phyloP scores from a whole-genome alignment of 1,140 invertebrate species.

The Zaprionus ornatus region DNA sequence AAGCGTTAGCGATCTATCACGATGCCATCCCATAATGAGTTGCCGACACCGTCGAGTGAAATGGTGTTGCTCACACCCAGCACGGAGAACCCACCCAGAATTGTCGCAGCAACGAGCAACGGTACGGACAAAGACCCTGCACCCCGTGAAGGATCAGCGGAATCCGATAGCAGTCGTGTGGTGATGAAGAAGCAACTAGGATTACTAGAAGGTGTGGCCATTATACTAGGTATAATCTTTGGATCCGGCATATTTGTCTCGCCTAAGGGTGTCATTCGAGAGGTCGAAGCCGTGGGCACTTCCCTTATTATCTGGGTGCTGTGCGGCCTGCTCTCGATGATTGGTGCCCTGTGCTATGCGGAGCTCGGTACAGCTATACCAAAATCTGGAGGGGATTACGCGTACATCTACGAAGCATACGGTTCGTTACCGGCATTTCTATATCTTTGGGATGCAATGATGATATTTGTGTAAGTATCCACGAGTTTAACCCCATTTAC shows the following conservation, averaged over 20 bases:
- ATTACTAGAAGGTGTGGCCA: slow-evolving; percentile 92
- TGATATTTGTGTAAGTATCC: slow-evolving; percentile 90
- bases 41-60: slow-evolving; percentile 81
- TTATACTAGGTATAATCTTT: slow-evolving; percentile 95
- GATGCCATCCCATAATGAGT: slow-evolving; percentile 61
- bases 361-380: slow-evolving; percentile 94
- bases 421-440: slow-evolving; percentile 97
- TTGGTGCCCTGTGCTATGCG: slow-evolving; percentile 97
- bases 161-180: slow-evolving; percentile 84
- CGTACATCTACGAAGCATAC: slow-evolving; percentile 95
- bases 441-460: slow-evolving; percentile 95
- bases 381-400: slow-evolving; percentile 96
- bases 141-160: slow-evolving; percentile 66
- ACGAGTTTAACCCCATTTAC: slow-evolving; percentile 13
- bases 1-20: slow-evolving; percentile 17
- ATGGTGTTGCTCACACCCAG: slow-evolving; percentile 77
- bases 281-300: slow-evolving; percentile 94
- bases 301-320: slow-evolving; percentile 95
- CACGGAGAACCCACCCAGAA: slow-evolving; percentile 54
- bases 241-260: slow-evolving; percentile 98
- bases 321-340: slow-evolving; percentile 93
- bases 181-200: slow-evolving; percentile 92
- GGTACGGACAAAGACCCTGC: slow-evolving; percentile 13
- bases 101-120: not conserved
- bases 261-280: slow-evolving; percentile 95